Conservation (phyloP, 2,797 vertebrate genomes). For the Neosalanx taihuensis region DNA sequence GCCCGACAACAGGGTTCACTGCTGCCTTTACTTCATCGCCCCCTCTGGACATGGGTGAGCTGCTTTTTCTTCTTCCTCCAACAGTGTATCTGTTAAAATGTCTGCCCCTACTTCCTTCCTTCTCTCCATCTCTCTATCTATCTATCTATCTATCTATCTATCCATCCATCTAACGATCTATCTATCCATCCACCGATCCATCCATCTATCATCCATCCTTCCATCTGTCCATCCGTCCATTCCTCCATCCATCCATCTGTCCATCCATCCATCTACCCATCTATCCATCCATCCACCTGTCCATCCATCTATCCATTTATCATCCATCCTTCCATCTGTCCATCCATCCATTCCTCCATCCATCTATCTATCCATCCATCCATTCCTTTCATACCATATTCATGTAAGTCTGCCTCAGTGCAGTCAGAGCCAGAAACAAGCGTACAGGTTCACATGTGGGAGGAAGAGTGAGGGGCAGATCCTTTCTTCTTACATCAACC, state of each 20-base stretch:
- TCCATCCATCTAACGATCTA: no score
- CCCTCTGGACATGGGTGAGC: conserved; percentile 77
- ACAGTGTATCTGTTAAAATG: not conserved
- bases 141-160: no score
- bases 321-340: no score
- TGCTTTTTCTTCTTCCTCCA: conserved; percentile 3
- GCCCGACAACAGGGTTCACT: conserved; percentile 80
- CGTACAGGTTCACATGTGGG: not conserved
- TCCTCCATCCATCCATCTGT: not conserved
- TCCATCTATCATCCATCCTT: not conserved
- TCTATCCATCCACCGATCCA: no score
- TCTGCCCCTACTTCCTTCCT: not conserved
- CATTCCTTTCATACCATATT: no score
- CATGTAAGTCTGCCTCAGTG: no score
- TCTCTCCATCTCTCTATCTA: not conserved
- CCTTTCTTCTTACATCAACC: no score
- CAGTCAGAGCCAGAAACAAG: not conserved
- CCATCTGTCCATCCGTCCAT: not conserved
- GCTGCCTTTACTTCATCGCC: conserved; percentile 78
- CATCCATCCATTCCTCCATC: not conserved
- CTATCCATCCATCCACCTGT: no score
- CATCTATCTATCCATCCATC: not conserved
- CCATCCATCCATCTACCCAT: no score
- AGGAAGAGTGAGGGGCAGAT: not conserved
- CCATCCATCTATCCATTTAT: no score